Evolutionary conservation across 2,797 vertebrate species (phyloP).

Genomic region (Hephaestus fuliginosus): DNA sequence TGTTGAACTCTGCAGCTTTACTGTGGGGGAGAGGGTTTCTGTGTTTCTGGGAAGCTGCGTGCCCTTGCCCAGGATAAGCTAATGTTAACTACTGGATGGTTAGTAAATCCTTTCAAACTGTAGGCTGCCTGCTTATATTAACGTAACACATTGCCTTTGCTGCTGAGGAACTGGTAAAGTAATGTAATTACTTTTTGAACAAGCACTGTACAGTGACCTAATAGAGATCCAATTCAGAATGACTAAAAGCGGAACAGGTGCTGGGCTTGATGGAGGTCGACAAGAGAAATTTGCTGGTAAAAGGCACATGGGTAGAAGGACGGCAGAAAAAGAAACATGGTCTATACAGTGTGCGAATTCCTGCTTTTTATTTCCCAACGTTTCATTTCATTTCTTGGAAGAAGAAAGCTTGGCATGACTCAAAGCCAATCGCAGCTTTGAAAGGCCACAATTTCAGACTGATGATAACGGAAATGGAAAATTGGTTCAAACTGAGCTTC

Average conservation of each 20-base stretch:
- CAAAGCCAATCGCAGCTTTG: conserved; percentile 32
- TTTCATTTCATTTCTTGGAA: conserved; percentile 22
- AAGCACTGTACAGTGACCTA: conserved; percentile 10
- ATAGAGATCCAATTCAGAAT: conserved; percentile 47
- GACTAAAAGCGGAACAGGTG: conserved; percentile 52
- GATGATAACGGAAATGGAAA: conserved; percentile 51
- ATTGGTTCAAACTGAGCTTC: conserved; percentile 34
- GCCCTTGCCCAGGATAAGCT: background rate
- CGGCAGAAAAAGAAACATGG: background rate
- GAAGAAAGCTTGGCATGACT: conserved; percentile 23
- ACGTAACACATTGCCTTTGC: background rate
- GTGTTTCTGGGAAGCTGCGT: background rate
- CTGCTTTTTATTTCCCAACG: background rate
- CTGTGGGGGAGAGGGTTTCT: background rate
- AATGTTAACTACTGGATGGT: background rate
- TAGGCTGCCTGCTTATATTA: background rate
- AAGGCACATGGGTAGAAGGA: conserved; percentile 12
- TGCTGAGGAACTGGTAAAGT: background rate
- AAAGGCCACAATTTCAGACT: conserved; percentile 43
- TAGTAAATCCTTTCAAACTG: background rate
- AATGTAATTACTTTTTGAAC: background rate
- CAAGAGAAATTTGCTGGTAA: conserved; percentile 24
- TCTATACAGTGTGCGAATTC: background rate
- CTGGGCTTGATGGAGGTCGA: conserved; percentile 2
- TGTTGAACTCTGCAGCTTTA: background rate